Evolutionary conservation across 1,140 invertebrate genomes (phyloP).

Genomic region (Caenorhabditis remanei): DNA sequence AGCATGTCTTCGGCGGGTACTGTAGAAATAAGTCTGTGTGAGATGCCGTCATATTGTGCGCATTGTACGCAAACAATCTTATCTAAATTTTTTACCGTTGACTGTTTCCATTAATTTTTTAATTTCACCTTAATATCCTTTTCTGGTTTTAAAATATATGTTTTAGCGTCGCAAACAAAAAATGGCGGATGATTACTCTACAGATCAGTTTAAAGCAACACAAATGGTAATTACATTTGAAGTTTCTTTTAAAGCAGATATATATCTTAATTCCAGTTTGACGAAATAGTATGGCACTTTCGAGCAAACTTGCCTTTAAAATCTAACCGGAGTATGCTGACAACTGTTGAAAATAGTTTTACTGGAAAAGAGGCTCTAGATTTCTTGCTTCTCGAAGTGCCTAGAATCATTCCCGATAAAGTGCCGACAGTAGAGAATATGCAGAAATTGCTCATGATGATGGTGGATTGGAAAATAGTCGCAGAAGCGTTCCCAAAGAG

Average conservation of each 20-base stretch:
- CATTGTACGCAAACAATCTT: too few relatives aligned
- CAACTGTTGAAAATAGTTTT: constrained; percentile 2
- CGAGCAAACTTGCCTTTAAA: not conserved
- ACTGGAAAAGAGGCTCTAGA: constrained; percentile 8
- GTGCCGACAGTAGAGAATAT: not conserved
- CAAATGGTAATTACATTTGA: not conserved
- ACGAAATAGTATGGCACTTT: constrained; percentile 33
- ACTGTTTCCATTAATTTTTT: too few relatives aligned
- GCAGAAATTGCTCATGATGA: not conserved
- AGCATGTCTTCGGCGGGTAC: too few relatives aligned
- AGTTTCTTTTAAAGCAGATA: not conserved
- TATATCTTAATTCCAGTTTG: constrained; percentile 8
- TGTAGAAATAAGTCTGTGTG: too few relatives aligned
- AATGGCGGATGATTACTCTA: constrained; percentile 9
- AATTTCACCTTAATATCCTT: too few relatives aligned
- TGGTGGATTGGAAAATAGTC: constrained; percentile 18
- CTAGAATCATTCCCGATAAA: not conserved
- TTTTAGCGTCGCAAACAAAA: not conserved
- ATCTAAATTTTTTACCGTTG: too few relatives aligned
- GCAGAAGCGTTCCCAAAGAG: constrained; percentile 35
- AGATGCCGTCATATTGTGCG: too few relatives aligned
- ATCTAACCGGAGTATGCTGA: constrained; percentile 4
- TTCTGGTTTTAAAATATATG: too few relatives aligned
- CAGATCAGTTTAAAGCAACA: constrained; percentile 39
- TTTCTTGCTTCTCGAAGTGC: constrained; percentile 17